These are phyloP conservation scores for Bombus vancouverensis DNA, from an alignment of 1,140 invertebrate species.

Conservation along the genomic window DNA sequence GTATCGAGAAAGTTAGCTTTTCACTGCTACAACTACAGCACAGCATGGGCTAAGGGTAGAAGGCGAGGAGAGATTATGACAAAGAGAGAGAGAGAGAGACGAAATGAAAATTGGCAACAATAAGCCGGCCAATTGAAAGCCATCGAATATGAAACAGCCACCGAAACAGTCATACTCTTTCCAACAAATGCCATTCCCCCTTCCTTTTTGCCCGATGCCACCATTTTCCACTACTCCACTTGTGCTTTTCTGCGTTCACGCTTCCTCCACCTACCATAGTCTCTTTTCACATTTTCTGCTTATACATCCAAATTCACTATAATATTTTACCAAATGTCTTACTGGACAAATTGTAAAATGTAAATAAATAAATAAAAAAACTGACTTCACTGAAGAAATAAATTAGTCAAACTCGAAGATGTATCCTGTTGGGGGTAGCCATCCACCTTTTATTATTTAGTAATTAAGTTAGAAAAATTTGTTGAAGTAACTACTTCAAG, in stretches of 20 bases:
- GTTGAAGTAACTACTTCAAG: no score
- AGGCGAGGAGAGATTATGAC: background rate
- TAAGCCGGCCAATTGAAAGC: conserved; percentile 31
- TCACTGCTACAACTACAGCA: background rate
- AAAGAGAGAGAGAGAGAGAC: background rate
- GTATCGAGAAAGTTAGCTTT: background rate
- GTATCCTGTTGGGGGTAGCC: no score
- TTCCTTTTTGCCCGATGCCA: background rate
- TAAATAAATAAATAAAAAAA: no score
- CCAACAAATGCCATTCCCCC: background rate
- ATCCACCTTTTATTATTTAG: no score
- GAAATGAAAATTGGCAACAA: conserved; percentile 35
- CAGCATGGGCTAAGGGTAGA: no score
- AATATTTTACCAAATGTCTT: no score
- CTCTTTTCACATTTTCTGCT: background rate
- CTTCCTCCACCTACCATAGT: no score
- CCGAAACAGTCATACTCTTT: conserved; percentile 3
- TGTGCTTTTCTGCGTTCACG: no score
- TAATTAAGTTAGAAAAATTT: no score
- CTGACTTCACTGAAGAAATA: no score
- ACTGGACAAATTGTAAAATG: no score
- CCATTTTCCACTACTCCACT: background rate
- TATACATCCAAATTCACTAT: background rate
- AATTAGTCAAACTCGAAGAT: no score
- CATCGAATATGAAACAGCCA: conserved; percentile 7